Conservation (phyloP, 2,888 invertebrate species). For the Acanthosepion lycidas region DNA sequence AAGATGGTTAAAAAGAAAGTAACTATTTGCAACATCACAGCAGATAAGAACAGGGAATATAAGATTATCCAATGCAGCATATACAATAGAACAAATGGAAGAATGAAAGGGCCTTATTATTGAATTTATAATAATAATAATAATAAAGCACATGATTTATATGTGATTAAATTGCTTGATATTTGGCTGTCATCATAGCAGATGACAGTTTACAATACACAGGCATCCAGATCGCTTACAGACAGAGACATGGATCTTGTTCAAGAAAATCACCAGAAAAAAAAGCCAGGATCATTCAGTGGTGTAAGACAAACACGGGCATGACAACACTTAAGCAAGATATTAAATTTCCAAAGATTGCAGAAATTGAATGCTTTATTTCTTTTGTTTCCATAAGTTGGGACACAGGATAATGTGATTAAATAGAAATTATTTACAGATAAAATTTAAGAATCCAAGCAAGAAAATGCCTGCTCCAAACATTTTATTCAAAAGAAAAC, state of each 20-base stretch:
- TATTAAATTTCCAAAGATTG: background rate
- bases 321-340: background rate
- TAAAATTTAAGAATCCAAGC: too few relatives aligned
- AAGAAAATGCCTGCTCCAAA: too few relatives aligned
- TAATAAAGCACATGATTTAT: background rate
- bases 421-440: too few relatives aligned
- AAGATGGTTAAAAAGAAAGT: too few relatives aligned
- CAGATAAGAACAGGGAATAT: background rate
- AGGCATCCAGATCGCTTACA: background rate
- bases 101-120: background rate
- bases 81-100: background rate
- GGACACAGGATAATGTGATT: too few relatives aligned
- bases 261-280: background rate
- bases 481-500: too few relatives aligned
- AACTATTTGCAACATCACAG: background rate
- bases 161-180: background rate
- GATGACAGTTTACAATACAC: background rate
- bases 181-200: background rate
- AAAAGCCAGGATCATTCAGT: background rate
- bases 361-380: too few relatives aligned
- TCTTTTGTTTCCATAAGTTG: too few relatives aligned
- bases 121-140: background rate
- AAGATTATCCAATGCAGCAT: background rate
- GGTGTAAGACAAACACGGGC: background rate
- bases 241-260: background rate